Percentiles rank a stretch among this genome's conserved stretches.
These are phyloP conservation scores for Ophioninae sp. DNA, from an alignment of 2,888 invertebrate species.

Conservation along the genomic window DNA sequence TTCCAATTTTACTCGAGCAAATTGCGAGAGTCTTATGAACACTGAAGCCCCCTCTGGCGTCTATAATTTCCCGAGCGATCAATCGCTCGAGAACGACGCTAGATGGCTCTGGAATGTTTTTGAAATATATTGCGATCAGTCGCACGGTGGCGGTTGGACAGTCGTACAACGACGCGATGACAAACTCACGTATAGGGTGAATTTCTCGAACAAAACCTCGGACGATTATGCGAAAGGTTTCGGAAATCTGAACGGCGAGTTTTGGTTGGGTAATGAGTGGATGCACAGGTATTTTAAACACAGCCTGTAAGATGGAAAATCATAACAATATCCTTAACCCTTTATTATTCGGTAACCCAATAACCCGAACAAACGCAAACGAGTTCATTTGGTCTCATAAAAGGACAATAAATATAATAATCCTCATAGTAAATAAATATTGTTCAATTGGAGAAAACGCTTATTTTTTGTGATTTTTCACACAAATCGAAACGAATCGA, in stretches of 20 bases:
- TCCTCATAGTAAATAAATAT: background rate
- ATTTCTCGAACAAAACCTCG: conserved; percentile 84
- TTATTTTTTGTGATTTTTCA: background rate
- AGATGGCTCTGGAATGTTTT: conserved; percentile 78
- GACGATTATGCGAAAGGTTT: conserved; percentile 83
- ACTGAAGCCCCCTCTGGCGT: conserved; percentile 79
- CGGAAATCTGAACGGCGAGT: conserved; percentile 82
- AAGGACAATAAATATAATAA: background rate
- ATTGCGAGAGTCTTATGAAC: conserved; percentile 79
- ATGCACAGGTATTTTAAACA: conserved; percentile 76
- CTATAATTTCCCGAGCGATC: conserved; percentile 74
- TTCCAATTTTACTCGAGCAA: conserved; percentile 32
- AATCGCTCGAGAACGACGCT: conserved; percentile 56
- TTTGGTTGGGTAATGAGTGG: conserved; percentile 85
- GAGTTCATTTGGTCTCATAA: background rate
- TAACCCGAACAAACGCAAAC: background rate
- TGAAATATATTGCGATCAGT: conserved; percentile 82
- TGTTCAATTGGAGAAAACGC: background rate
- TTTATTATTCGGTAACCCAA: background rate
- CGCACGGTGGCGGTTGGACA: conserved; percentile 83
- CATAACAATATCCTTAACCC: background rate
- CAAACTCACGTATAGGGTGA: conserved; percentile 77
- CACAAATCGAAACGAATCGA: background rate
- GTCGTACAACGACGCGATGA: conserved; percentile 82
- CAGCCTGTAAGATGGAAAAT: background rate